phyloP scores from a whole-genome alignment of 2,797 vertebrate species.

The Peromyscus nudipes region DNA sequence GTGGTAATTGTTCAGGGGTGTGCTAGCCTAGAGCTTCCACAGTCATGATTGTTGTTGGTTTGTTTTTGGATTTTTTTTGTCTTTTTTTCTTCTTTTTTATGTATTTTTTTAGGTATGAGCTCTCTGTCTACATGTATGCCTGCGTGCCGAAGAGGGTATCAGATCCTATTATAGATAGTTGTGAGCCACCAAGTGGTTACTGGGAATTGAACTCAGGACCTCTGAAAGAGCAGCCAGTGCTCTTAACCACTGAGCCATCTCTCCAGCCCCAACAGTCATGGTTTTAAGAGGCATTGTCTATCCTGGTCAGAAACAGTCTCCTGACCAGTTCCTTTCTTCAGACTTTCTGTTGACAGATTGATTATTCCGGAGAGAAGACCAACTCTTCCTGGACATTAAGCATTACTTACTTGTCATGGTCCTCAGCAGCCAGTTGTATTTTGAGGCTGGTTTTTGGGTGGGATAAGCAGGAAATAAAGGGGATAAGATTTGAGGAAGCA shows the following conservation, averaged over 20 bases:
- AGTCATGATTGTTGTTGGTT: neutral
- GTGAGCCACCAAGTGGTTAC: neutral
- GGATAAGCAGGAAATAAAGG: neutral
- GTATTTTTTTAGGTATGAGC: neutral
- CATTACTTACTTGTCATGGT: neutral
- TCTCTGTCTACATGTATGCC: neutral
- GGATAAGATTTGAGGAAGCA: neutral
- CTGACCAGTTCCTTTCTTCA: neutral
- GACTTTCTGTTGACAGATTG: neutral
- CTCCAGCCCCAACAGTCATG: neutral
- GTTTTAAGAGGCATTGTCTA: neutral
- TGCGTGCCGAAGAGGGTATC: neutral
- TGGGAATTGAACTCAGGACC: neutral
- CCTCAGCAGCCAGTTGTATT: neutral
- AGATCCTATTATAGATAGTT: neutral
- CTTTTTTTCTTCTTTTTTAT: neutral
- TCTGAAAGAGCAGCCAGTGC: neutral
- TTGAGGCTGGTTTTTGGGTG: neutral
- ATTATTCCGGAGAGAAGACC: slow-evolving; percentile 4
- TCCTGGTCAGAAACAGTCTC: neutral
- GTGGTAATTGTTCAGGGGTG: neutral
- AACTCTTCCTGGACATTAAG: neutral
- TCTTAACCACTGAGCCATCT: neutral
- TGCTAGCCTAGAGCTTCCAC: neutral
- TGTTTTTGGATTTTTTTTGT: neutral